Conservation (phyloP, 2,888 invertebrate genomes). For the Mesoligia furuncula region DNA sequence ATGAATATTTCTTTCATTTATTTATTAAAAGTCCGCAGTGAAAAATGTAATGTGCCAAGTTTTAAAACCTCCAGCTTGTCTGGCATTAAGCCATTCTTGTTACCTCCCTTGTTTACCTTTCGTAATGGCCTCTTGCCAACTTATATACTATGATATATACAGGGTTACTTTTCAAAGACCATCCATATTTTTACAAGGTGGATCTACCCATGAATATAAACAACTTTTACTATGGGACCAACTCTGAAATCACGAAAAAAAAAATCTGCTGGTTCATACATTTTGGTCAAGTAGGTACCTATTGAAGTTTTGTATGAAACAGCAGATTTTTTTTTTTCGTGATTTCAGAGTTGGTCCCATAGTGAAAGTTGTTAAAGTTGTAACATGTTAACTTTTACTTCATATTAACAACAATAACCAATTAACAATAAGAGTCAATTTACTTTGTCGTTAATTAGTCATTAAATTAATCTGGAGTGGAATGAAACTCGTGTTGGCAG, state of each 20-base stretch:
- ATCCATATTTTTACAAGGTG: no score
- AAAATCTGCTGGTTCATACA: no score
- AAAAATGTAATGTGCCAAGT: conserved; percentile 62
- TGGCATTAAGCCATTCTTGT: conserved; percentile 71
- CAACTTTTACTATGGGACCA: no score
- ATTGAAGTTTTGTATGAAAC: no score
- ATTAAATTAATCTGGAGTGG: conserved; percentile 13
- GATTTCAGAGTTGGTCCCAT: no score
- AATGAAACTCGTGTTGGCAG: not conserved
- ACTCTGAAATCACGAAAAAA: no score
- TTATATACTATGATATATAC: conserved; percentile 42
- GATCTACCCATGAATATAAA: no score
- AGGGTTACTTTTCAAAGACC: no score
- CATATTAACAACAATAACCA: conserved; percentile 39
- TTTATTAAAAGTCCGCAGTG: conserved; percentile 39
- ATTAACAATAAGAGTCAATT: conserved; percentile 28
- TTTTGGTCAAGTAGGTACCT: no score
- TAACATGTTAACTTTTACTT: conserved; percentile 52
- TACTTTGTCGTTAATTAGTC: conserved; percentile 14
- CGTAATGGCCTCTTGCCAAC: conserved; percentile 66
- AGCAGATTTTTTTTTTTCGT: no score
- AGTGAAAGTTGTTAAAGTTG: no score
- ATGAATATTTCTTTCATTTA: conserved; percentile 16
- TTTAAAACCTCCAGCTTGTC: conserved; percentile 61
- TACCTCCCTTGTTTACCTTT: conserved; percentile 67